Base-by-base conservation (phyloP, 1,140 invertebrate genomes). In the Pseudomyrmex pallidus region DNA sequence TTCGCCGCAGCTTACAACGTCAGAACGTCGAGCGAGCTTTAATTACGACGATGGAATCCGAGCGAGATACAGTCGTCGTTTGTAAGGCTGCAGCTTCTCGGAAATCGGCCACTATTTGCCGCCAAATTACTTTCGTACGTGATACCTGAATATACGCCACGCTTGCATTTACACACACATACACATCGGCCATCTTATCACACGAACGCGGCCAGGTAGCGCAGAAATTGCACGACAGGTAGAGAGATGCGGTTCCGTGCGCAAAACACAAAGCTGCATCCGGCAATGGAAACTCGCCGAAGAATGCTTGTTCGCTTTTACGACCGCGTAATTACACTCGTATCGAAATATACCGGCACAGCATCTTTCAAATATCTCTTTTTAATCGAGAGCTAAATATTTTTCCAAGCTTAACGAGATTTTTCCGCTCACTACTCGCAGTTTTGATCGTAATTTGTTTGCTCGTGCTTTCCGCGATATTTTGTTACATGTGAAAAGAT, bases 71-170 rank as follows among this genome's bases (percentile, higher is more conserved):
- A 54, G 17, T 74, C 59, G 48, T n/a, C 61, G 25, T 77, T 67
- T 48, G 62, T 56, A 64, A 77, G 74, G 17, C 66, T 35, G 50
- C 66, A 77, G 50, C 25, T 67, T 77, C 74, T 66, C 25, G 62
- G 74, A 54, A 66, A 77, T 66, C 62, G 50, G 48, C 74, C 25
- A 46, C 62, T 77, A 77, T 77, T 67, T 77, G 74, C 62, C 48
- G 50, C 48, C 48, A 77, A 77, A 77, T 77, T 77, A 66, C 74
- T 77, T 66, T 77, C 74, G 62, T 77, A 67, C 62, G 62, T 77
- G 62, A 77, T 66, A 77, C 48, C 25, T 52, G 61, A 66, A 77
- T 66, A 66, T 56, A 66, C 25, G 13, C 25, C 20, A 25, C 35
- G 44, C 44, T 63, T 25, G 8, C 48, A 54, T 62, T 54, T 25